Evolutionary conservation across 2,888 invertebrate species (phyloP).

Genomic region (Troglohyphantes excavatus): DNA sequence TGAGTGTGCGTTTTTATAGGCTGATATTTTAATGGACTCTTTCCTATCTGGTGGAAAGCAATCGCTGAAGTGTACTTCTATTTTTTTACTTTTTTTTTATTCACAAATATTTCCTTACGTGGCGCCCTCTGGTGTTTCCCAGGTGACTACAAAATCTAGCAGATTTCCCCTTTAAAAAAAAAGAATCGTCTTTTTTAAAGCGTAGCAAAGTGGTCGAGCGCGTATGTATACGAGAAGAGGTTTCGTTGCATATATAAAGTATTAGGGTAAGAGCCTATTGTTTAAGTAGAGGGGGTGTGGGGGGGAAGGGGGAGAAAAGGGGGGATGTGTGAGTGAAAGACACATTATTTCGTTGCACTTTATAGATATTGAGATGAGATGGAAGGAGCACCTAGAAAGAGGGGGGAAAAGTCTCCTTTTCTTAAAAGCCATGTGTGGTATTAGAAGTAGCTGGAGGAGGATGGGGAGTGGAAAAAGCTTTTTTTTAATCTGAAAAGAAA

Average conservation of each 20-base stretch:
- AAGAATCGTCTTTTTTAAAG: slow-evolving; percentile 14
- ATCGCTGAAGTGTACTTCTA: slow-evolving; percentile 48
- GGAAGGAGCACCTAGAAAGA: slow-evolving; percentile 11
- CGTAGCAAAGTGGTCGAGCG: slow-evolving; percentile 37
- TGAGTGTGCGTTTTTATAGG: not conserved
- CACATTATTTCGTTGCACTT: slow-evolving; percentile 73
- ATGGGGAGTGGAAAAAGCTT: slow-evolving; percentile 11
- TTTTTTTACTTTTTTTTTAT: slow-evolving; percentile 16
- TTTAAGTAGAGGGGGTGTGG: slow-evolving; percentile 51
- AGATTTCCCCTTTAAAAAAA: not conserved
- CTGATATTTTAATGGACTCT: slow-evolving; percentile 67
- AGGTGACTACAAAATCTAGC: slow-evolving; percentile 11
- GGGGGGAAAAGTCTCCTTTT: not conserved
- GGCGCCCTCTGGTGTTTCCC: slow-evolving; percentile 34
- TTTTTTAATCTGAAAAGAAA: slow-evolving; percentile 36
- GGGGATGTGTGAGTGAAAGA: slow-evolving; percentile 50
- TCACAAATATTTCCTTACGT: not conserved
- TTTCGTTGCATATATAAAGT: slow-evolving; percentile 68
- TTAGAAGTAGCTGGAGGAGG: slow-evolving; percentile 37
- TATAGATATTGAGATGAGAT: slow-evolving; percentile 75
- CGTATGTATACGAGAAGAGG: slow-evolving; percentile 27
- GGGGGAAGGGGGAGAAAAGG: no score
- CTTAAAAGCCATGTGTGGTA: slow-evolving; percentile 68
- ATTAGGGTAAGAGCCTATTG: slow-evolving; percentile 70
- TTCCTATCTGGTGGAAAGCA: slow-evolving; percentile 11